Evolutionary conservation across 2,797 vertebrate genomes (phyloP).

Genomic region (Pyrocephalus nanus): DNA sequence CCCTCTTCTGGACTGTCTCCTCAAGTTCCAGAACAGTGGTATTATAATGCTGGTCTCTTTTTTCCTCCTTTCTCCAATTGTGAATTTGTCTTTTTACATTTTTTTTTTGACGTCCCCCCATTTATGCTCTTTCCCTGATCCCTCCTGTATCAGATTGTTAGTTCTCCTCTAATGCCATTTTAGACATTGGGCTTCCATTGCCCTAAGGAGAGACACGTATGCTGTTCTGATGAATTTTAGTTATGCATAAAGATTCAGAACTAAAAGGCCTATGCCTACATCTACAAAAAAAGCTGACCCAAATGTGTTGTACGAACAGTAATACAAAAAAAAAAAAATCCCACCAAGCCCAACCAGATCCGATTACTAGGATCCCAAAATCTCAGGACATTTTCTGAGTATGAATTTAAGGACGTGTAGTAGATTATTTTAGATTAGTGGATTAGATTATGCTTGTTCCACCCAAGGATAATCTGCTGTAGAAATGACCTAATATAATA

Average conservation of each 20-base stretch:
- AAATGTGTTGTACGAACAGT: not conserved
- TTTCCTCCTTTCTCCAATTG: not conserved
- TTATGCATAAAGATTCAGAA: not conserved
- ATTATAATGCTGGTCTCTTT: not conserved
- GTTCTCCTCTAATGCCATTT: not conserved
- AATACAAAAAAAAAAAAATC: not conserved
- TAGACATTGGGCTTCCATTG: not conserved
- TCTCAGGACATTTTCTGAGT: not conserved
- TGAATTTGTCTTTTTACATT: not conserved
- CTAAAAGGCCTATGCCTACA: not conserved
- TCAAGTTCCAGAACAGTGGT: not conserved
- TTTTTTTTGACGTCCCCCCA: not conserved
- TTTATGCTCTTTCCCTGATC: not conserved
- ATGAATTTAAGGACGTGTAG: not conserved
- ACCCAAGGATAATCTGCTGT: not conserved
- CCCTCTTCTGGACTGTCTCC: not conserved
- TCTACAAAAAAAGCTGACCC: not conserved
- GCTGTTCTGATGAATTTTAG: not conserved
- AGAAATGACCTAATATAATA: not conserved
- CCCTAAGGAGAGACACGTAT: not conserved
- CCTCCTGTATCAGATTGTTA: not conserved
- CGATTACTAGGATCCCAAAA: not conserved
- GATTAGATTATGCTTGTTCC: not conserved
- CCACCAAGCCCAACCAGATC: not conserved
- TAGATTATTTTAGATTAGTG: not conserved